Evolutionary conservation across 1,140 invertebrate species (phyloP), one percentile per base, ranked within the genome.

Genomic region (Tetraneura akinire): DNA sequence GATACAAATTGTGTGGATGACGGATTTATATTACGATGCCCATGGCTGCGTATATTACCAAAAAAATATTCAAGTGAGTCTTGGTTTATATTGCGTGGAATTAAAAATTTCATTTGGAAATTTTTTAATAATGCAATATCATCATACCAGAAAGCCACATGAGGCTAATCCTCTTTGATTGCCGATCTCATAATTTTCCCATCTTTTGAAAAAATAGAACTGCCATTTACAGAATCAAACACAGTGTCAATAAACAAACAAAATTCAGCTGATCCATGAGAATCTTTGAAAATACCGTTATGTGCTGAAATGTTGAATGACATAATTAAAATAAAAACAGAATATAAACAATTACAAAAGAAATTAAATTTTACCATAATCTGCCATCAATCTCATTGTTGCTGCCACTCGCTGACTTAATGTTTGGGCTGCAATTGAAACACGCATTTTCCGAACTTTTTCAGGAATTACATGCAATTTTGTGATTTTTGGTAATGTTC

Each of bases 171-270:
- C 3, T 37, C 32, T 37, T 37, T 4, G 8, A 37, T 37, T 8
- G 8, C 32, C 8, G 32, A 37, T 37, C 32, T 37, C 3, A 37
- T 4, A 4, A 4, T 37, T 37, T 37, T 37, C 32, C 32, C 8
- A 37, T 37, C 32, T 37, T 37, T 37, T 37, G 32, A 3, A 37
- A 4, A 37, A 37, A 8, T 8, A 37, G 32, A 37, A 37, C 32
- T 62, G 57, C 23, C 57, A 32, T 62, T 62, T 10, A 62, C 57
- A 1, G 57, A 62, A 16, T 62, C 57, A 62, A 62, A 62, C 10
- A 32, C 29, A 21, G 6, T 62, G 29, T 62, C 57, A 21, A 62
- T 62, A 62, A 62, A 62, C 10, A 26, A 23, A 23, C 57, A 62
- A 29, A 62, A 23, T 16, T 62, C 29, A 16, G 57, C 57, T 14